Percentiles rank a stretch among this genome's conserved stretches.
Conservation (phyloP, 2,797 vertebrate genomes). For the Linurgus olivaceus region DNA sequence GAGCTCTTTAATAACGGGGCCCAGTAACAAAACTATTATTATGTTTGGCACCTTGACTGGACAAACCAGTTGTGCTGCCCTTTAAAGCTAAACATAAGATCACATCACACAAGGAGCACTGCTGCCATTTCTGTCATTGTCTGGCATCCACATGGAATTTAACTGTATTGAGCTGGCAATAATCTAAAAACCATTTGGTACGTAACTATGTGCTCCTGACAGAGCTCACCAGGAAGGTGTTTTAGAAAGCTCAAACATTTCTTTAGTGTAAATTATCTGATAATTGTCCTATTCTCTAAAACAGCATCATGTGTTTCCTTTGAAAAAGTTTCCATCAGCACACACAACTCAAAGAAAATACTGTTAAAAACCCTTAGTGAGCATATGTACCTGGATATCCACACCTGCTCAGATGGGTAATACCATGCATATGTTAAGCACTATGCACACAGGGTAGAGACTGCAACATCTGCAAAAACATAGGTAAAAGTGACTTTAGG, state of each 20-base stretch:
- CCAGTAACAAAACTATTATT: neutral
- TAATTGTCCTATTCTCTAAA: neutral
- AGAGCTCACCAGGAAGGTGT: neutral
- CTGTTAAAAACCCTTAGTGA: neutral
- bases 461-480: neutral
- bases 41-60: neutral
- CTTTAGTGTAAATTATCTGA: neutral
- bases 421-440: neutral
- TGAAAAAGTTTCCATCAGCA: neutral
- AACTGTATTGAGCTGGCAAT: neutral
- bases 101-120: neutral
- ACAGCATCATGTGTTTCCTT: neutral
- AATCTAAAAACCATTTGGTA: neutral
- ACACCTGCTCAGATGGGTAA: neutral
- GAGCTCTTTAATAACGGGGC: neutral
- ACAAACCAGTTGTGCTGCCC: conserved; percentile 28
- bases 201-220: neutral
- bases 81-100: neutral
- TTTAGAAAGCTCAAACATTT: neutral
- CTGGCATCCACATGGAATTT: neutral
- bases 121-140: neutral
- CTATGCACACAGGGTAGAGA: neutral
- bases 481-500: neutral
- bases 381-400: neutral
- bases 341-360: neutral